Evolutionary conservation across 2,888 invertebrate genomes (phyloP).

Genomic region (Polymixis lichenea): DNA sequence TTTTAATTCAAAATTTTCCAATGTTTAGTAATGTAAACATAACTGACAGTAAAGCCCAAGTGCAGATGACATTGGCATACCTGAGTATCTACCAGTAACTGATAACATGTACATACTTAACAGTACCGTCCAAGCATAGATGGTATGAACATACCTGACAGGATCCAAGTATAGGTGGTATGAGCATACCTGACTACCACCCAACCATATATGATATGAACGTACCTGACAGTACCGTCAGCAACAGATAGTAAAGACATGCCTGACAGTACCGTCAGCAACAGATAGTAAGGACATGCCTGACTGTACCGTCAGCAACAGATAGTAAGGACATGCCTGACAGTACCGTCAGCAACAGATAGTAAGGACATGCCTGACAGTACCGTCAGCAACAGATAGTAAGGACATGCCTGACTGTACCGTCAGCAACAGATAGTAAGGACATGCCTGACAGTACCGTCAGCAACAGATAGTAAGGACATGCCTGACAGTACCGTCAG

Average conservation of each 20-base stretch:
- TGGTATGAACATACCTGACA: background rate
- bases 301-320: no score
- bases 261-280: no score
- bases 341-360: no score
- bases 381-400: no score
- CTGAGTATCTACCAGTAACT: no score
- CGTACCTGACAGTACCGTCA: background rate
- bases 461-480: constrained; percentile 6
- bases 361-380: background rate
- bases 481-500: background rate
- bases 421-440: constrained; percentile 10
- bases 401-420: no score
- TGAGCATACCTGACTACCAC: no score
- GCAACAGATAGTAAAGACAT: no score
- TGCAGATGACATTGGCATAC: background rate
- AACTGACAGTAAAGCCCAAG: background rate
- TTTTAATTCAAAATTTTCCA: background rate
- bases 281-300: constrained; percentile 10
- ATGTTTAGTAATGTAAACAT: background rate
- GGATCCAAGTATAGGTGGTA: background rate
- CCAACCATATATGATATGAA: no score
- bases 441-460: no score
- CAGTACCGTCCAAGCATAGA: background rate
- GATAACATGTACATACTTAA: background rate
- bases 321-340: constrained; percentile 11